Conservation (phyloP, 2,888 invertebrate species). For the Eupithecia inturbata region DNA sequence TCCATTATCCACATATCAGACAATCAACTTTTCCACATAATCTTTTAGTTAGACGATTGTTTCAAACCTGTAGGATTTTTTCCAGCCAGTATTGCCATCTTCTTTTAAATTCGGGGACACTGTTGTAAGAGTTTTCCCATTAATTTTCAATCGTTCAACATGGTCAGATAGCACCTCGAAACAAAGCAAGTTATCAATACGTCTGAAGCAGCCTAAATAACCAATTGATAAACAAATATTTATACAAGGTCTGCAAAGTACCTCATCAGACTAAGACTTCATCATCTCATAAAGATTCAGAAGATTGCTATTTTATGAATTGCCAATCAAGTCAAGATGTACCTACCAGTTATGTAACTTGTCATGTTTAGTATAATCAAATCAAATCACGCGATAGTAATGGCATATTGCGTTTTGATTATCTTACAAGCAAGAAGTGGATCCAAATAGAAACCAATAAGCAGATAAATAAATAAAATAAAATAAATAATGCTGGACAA, state of each 20-base stretch:
- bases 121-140: too few relatives aligned
- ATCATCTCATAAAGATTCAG: neutral
- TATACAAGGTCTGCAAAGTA: neutral
- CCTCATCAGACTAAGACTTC: conserved; percentile 2
- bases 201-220: too few relatives aligned
- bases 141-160: too few relatives aligned
- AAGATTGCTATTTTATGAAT: neutral
- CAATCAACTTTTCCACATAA: neutral
- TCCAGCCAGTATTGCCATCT: neutral
- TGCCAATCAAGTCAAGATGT: neutral
- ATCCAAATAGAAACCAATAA: neutral
- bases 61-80: neutral
- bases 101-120: neutral
- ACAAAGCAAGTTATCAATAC: neutral
- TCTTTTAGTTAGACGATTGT: neutral
- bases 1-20: neutral
- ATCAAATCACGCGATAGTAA: neutral
- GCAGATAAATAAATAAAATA: too few relatives aligned
- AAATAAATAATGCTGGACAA: too few relatives aligned
- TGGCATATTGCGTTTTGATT: neutral
- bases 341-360: neutral
- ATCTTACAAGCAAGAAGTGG: neutral
- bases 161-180: neutral
- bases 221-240: too few relatives aligned
- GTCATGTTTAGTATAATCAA: neutral